A percentile compares a stretch with the other conserved stretches of the same genome.
Evolutionary conservation across 2,888 invertebrate species (phyloP).

Genomic region (Cecidostiba fungosa): DNA sequence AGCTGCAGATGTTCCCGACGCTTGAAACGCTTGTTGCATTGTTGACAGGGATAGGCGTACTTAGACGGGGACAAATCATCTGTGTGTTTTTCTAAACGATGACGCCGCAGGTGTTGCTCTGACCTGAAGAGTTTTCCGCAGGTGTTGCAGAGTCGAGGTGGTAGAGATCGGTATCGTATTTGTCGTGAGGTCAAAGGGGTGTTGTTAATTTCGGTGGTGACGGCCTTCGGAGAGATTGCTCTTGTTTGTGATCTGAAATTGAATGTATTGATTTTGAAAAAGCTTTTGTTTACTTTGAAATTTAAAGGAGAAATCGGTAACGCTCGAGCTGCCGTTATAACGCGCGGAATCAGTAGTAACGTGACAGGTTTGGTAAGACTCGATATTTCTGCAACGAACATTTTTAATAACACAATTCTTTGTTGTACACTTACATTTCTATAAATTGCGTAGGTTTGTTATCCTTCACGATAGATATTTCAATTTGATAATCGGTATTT

Average conservation of each 20-base stretch:
- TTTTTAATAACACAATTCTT: too few species aligned
- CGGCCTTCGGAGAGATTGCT: neutral
- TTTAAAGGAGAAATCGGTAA: too few species aligned
- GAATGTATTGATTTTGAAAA: neutral
- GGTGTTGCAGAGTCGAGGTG: neutral
- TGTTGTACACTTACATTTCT: neutral
- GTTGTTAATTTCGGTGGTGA: neutral
- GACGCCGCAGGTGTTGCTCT: neutral
- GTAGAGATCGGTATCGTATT: neutral
- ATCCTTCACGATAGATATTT: too few species aligned
- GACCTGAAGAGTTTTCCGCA: neutral
- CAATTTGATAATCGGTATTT: neutral
- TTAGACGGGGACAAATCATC: neutral
- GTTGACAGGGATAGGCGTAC: neutral
- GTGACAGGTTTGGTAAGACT: neutral
- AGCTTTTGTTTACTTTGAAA: too few species aligned
- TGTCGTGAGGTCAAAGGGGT: neutral
- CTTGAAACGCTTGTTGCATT: slow-evolving; percentile 14
- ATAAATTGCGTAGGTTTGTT: neutral
- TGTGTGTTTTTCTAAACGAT: neutral
- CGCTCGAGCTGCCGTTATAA: too few species aligned
- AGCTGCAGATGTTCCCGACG: neutral
- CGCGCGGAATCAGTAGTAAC: neutral
- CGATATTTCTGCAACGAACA: too few species aligned
- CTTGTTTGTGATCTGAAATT: neutral